Evolutionary conservation across 2,888 invertebrate genomes (phyloP).

Genomic region (Cephus rjabovi): DNA sequence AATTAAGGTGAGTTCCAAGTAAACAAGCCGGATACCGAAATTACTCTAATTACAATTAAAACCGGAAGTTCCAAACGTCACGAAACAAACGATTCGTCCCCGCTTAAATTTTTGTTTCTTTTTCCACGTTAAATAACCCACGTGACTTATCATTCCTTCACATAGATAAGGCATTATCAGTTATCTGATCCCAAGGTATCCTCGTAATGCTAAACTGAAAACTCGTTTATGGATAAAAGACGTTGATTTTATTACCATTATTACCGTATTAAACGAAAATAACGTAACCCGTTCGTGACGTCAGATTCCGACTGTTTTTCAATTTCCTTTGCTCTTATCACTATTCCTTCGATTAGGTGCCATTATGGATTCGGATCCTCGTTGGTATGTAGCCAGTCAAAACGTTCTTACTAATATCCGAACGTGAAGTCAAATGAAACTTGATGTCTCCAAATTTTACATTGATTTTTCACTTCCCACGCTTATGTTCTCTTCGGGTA

Average conservation of each 20-base stretch:
- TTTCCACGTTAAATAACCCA: no score
- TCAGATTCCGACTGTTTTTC: not conserved
- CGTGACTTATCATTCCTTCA: not conserved
- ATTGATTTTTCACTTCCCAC: no score
- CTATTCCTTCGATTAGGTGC: not conserved
- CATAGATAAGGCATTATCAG: not conserved
- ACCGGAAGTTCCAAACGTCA: not conserved
- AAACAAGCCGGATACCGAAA: not conserved
- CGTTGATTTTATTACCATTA: not conserved
- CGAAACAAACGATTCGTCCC: not conserved
- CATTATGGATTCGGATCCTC: not conserved
- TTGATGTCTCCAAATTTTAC: not conserved
- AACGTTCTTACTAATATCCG: not conserved
- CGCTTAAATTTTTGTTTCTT: no score
- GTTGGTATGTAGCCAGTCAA: not conserved
- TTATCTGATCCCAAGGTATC: not conserved
- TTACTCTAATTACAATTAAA: not conserved
- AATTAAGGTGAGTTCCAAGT: not conserved
- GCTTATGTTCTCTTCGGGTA: not conserved
- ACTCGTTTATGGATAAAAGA: not conserved
- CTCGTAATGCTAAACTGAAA: not conserved
- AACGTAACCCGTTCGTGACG: not conserved
- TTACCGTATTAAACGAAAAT: not conserved
- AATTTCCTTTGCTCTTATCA: not conserved
- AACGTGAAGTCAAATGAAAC: not conserved